phyloP scores from a whole-genome alignment of 2,113 vertebrate species.

The Urocitellus parryii region DNA sequence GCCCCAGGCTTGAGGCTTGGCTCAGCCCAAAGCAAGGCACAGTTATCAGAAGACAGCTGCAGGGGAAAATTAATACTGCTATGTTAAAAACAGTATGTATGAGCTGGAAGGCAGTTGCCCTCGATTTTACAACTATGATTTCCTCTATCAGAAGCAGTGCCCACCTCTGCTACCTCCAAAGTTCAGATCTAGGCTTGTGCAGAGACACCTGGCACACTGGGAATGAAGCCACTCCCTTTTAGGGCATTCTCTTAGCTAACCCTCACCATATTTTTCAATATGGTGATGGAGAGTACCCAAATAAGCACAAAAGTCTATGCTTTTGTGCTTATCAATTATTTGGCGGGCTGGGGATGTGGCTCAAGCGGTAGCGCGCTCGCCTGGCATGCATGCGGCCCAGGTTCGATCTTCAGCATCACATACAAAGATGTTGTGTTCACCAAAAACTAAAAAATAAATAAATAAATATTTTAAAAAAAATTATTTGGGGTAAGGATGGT shows the following conservation, averaged over 20 bases:
- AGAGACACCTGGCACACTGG: background rate
- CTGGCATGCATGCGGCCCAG: too few species aligned
- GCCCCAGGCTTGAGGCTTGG: background rate
- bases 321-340: conserved; percentile 56
- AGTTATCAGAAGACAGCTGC: background rate
- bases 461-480: too few species aligned
- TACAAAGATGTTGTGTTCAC: too few species aligned
- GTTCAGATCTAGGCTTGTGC: background rate
- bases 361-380: too few species aligned
- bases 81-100: background rate
- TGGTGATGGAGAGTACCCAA: background rate
- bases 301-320: background rate
- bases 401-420: too few species aligned
- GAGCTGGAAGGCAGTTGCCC: background rate
- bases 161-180: background rate
- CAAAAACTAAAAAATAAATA: too few species aligned
- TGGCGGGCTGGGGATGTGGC: too few species aligned
- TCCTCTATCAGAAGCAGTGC: background rate
- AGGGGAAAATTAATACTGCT: background rate
- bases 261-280: background rate
- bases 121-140: background rate
- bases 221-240: background rate
- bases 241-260: background rate
- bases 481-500: conserved; percentile 47
- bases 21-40: background rate